Conservation (phyloP, 2,113 vertebrate species). For the Cryptotis parvus region DNA sequence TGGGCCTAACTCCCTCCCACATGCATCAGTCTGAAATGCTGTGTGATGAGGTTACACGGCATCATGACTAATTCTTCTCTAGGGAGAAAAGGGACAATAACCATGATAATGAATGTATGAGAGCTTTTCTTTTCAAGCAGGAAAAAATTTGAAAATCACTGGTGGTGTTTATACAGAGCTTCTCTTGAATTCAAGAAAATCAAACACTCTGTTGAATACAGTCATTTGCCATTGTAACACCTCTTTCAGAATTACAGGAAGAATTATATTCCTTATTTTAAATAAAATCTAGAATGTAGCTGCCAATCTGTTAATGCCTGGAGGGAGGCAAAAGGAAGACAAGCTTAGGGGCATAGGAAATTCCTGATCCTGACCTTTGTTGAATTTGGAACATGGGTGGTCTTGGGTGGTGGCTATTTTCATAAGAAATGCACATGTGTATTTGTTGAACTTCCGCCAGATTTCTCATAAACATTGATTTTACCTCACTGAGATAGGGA, state of each 20-base stretch:
- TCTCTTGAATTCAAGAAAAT: neutral
- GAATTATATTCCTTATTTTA: neutral
- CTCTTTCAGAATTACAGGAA: neutral
- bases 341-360: neutral
- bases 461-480: constrained; percentile 51
- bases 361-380: neutral
- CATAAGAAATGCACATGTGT: neutral
- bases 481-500: neutral
- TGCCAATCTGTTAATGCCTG: neutral
- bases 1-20: neutral
- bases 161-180: neutral
- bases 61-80: neutral
- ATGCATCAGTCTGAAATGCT: neutral
- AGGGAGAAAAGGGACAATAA: neutral
- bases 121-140: neutral
- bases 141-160: neutral
- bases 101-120: neutral
- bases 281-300: constrained; percentile 24
- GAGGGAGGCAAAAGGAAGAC: neutral
- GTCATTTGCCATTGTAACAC: neutral
- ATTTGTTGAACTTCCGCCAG: constrained; percentile 11
- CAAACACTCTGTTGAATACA: neutral
- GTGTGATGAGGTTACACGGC: too few species aligned
- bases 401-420: constrained; percentile 50
- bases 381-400: neutral